Percentiles rank a stretch among this genome's conserved stretches.
phyloP scores from a whole-genome alignment of 1,140 invertebrate genomes.

The Brachionus sp. region DNA sequence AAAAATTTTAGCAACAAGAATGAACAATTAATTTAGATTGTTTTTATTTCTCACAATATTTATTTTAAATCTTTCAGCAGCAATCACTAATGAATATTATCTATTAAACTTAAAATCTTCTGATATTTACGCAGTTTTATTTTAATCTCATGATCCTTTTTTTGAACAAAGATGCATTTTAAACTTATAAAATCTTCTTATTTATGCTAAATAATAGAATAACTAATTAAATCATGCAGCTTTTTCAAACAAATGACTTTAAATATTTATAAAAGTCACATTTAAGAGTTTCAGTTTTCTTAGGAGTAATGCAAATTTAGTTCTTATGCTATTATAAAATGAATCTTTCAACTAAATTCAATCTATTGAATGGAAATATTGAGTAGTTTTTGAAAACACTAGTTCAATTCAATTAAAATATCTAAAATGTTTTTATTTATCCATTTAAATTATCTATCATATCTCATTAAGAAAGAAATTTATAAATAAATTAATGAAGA shows the following conservation, averaged over 20 bases:
- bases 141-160: background rate
- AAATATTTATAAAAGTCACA: background rate
- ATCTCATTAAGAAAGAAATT: too few species aligned
- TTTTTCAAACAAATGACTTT: background rate
- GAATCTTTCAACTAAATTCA: background rate
- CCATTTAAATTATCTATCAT: background rate
- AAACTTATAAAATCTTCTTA: background rate
- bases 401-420: background rate
- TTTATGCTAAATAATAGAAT: background rate
- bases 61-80: background rate
- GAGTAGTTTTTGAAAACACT: background rate
- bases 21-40: background rate
- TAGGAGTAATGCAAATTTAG: background rate
- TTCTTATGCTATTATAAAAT: background rate
- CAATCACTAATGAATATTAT: background rate
- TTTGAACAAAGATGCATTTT: background rate
- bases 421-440: background rate
- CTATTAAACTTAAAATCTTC: background rate
- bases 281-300: background rate
- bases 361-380: background rate
- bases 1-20: background rate
- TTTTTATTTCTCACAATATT: background rate
- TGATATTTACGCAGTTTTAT: background rate
- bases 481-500: too few species aligned
- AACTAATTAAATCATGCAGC: background rate